Conservation (phyloP, 1,140 invertebrate species). For the Drepana arcuata region DNA sequence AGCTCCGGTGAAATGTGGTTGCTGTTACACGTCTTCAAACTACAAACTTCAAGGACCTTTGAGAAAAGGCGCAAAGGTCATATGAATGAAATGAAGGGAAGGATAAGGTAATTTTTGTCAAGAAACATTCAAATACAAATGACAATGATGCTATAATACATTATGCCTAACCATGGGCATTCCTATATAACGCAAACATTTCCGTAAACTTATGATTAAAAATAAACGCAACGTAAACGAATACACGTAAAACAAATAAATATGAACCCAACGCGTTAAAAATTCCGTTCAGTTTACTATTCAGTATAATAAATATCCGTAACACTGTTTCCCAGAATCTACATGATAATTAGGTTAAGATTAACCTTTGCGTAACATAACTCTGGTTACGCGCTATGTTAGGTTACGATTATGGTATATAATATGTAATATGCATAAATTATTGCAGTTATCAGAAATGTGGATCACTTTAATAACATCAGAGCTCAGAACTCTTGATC, state of each 20-base stretch:
- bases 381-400: not conserved
- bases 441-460: not conserved
- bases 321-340: too few species aligned
- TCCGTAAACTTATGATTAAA: too few species aligned
- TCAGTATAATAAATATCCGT: conserved; percentile 32
- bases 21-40: too few species aligned
- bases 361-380: conserved; percentile 16
- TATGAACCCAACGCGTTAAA: conserved; percentile 19
- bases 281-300: conserved; percentile 26
- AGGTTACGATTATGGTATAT: not conserved
- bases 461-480: not conserved
- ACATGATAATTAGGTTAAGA: conserved; percentile 20
- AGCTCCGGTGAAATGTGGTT: too few species aligned
- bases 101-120: too few species aligned
- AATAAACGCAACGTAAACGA: not conserved
- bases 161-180: too few species aligned
- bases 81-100: too few species aligned
- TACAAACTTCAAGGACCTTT: too few species aligned
- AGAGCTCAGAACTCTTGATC: not conserved
- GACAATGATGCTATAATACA: too few species aligned
- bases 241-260: conserved; percentile 17
- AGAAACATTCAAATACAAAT: too few species aligned
- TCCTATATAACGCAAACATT: too few species aligned
- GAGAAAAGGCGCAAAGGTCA: too few species aligned
- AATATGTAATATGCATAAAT: not conserved